Conservation (phyloP, 2,113 vertebrate genomes). For the Larimichthys polyactis region DNA sequence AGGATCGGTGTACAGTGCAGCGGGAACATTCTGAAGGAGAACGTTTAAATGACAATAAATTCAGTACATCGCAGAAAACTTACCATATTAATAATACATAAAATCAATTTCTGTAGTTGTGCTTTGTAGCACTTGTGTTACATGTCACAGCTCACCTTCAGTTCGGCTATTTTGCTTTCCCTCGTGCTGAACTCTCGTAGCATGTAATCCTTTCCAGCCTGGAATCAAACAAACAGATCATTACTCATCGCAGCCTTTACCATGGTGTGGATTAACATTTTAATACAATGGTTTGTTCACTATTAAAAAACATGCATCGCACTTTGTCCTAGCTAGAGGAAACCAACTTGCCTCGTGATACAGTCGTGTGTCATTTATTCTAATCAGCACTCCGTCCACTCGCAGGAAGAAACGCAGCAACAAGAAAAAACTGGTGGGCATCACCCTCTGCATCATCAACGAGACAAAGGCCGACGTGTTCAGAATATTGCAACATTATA, state of each 20-base stretch:
- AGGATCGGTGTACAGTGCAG: conserved; percentile 93
- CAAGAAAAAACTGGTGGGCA: conserved; percentile 97
- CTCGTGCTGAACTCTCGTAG: conserved; percentile 94
- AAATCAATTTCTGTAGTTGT: no score
- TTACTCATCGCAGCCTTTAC: not conserved
- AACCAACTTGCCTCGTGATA: conserved; percentile 89
- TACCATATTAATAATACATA: not conserved
- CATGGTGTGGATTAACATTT: not conserved
- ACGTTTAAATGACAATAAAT: not conserved
- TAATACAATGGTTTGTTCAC: not conserved
- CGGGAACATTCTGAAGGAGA: conserved; percentile 86
- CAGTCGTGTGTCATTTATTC: conserved; percentile 95
- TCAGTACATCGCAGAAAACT: not conserved
- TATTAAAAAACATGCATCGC: not conserved
- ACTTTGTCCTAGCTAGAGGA: no score
- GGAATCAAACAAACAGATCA: conserved; percentile 38
- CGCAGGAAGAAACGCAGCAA: conserved; percentile 94
- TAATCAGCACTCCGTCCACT: conserved; percentile 95
- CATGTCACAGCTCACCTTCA: conserved; percentile 85
- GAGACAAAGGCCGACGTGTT: not conserved
- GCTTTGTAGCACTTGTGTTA: not conserved
- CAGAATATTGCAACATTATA: no score
- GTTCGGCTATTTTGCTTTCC: conserved; percentile 91
- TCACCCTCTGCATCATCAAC: conserved; percentile 89
- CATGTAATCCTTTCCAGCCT: conserved; percentile 93